Base-by-base conservation (phyloP, 2,113 vertebrate genomes). In the Zeus faber region DNA sequence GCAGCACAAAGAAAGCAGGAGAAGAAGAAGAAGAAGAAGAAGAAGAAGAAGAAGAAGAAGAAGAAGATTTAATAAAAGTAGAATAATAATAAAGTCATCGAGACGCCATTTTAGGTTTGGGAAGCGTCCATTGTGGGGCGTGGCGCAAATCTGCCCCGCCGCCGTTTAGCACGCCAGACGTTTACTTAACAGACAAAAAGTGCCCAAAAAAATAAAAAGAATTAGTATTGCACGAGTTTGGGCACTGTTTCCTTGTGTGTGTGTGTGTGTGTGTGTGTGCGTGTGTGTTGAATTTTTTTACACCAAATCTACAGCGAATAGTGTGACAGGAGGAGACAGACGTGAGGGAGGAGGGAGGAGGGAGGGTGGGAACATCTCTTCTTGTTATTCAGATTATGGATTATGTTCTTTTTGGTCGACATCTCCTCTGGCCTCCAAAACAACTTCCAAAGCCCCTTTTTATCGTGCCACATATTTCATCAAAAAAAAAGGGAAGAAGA, bases 381-480 rank as follows among this genome's bases (percentile, higher is more conserved):
- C 77, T 70, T 82, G 62, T 81, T 81, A 74, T 76, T 77, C 75
- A 75, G 79, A 62, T 86, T 79, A 85, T 67, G 80, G 84, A 85
- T 85, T 83, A 84, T 74, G 69, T 75, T 79, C 70, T 78, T 54
- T 85, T 85, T 78, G 74, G 83, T 85, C 77, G 73, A 83, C 80
- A 83, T 80, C 74, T 62, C n/a, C 72, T 63, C 73, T 72, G 65
- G 75, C 69, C 54, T 43, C 64, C 69, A 67, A 79, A 83, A 83
- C 76, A 85, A 86, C 74, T 85, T 85, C 39, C 73, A 82, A 81
- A 76, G 31, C 73, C 70, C 31, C 39, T 61, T 72, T 64, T 62
- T 35, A 62, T 58, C 58, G 52, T 40, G 51, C 60, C 67, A 81
- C 67, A 76, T 80, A 59, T 80, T 81, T 54, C 62, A 71, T 35